These are phyloP conservation scores for Paelopatides confundens DNA, from an alignment of 53 echinoderm and acorn worm genomes.

Conservation along the genomic window DNA sequence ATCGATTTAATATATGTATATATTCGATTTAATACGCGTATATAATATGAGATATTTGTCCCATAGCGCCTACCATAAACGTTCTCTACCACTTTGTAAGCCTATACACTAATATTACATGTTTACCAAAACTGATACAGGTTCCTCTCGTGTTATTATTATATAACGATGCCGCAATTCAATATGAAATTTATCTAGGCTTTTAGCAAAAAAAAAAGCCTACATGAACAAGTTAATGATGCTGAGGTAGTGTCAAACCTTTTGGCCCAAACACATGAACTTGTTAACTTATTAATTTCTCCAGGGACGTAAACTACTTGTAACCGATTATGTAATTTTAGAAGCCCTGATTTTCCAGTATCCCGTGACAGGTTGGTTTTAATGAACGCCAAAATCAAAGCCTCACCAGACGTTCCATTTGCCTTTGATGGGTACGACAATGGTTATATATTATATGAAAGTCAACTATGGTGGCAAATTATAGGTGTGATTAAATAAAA, in stretches of 20 bases:
- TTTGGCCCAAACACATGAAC: neutral
- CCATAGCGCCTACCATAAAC: no score
- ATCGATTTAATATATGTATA: no score
- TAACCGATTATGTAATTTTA: conserved; percentile 16
- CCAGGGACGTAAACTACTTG: neutral
- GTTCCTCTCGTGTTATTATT: no score
- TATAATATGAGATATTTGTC: no score
- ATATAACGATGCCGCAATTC: neutral
- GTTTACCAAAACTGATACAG: no score
- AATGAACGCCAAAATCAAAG: conserved; percentile 5
- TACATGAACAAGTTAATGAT: neutral
- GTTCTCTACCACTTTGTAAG: no score
- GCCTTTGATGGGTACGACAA: conserved; percentile 5
- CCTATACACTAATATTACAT: no score
- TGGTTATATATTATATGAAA: neutral
- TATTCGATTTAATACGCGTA: no score
- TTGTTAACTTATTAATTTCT: neutral
- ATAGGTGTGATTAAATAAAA: conserved; percentile 33
- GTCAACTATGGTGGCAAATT: conserved; percentile 31
- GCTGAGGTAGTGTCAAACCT: neutral
- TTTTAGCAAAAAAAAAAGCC: no score
- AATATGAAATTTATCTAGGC: neutral
- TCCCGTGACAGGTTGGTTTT: conserved; percentile 2
- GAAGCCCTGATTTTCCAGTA: conserved; percentile 5
- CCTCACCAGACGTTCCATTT: conserved; percentile 1